Base-by-base conservation (phyloP, 2,888 invertebrate species). In the Caenorhabditis panamensis region DNA sequence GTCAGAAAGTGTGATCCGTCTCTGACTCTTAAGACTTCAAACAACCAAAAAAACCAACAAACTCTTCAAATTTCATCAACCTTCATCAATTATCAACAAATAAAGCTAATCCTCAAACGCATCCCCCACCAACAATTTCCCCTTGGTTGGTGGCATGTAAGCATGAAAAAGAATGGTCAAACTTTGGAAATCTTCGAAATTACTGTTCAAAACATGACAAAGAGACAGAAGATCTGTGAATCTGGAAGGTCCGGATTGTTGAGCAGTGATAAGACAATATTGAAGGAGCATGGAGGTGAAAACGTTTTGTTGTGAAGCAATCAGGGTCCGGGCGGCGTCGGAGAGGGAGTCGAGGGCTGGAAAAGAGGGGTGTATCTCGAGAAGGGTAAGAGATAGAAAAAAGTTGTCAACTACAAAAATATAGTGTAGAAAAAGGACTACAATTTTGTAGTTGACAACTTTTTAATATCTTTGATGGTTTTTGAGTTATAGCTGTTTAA, bases 251-350 rank as follows among this genome's bases (percentile, higher is more conserved):
- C 51, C 63, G 13, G 5, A 11, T 9, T 31, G 2, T 20, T 49
- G 63, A 31, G 41, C 18, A 1, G 9, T 31, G 4, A 16, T 16
- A 13, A 31, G 49, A 20, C 63, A 63, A n/a, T 63, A 51, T 16
- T 63, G 31, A 3, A 63, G 20, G 0, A 63, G 51, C 1, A 18
- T 31, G 13, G 63, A 63, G 59, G 41, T 59, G 59, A 41, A 59
- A 4, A 8, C 13, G 13, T 0, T 41, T 13, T 41, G 36, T 41
- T 59, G 53, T 9, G 26, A 3, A 11, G 9, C 53, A 5, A 53
- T 26, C 1, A 16, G 8, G 53, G 6, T 3, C 3, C 53, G 53
- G 24, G 24, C 53, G 11, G 9, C 1, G 26, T 3, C 9, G 26
- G 53, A 53, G 53, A 53, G 53, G 2, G 22, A 6, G 53, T 22